Percentiles rank a stretch among this genome's conserved stretches.
Evolutionary conservation across 2,888 invertebrate species (phyloP).

Genomic region (Heliconius charithonia): DNA sequence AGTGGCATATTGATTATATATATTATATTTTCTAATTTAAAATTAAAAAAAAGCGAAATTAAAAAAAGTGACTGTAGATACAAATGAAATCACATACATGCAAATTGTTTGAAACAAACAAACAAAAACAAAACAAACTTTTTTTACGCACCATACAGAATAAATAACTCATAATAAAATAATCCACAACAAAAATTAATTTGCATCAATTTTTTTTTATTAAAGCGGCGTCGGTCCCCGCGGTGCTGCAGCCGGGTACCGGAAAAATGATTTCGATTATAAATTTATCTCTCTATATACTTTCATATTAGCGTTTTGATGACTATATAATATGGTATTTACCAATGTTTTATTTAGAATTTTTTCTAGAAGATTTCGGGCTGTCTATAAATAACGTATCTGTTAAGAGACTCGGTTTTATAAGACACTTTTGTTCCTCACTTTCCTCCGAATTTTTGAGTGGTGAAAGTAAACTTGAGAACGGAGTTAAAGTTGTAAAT

Average conservation of each 20-base stretch:
- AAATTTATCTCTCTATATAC: conserved; percentile 52
- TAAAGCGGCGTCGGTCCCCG: conserved; percentile 35
- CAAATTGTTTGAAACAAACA: neutral
- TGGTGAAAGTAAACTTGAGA: no score
- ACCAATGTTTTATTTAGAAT: no score
- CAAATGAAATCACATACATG: neutral
- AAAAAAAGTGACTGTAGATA: neutral
- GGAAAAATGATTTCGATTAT: conserved; percentile 55
- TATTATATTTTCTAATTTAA: no score
- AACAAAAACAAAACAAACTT: neutral
- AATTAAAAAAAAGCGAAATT: neutral
- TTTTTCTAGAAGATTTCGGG: no score
- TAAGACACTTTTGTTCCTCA: no score
- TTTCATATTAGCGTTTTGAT: neutral
- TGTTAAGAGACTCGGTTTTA: no score
- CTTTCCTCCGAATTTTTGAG: no score
- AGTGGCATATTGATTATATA: no score
- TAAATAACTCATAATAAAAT: conserved; percentile 12
- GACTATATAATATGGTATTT: neutral
- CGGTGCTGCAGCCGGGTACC: conserved; percentile 26
- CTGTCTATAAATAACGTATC: no score
- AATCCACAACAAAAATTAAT: conserved; percentile 30
- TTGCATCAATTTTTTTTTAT: conserved; percentile 14
- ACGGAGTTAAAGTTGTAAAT: no score
- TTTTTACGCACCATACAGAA: neutral